These are phyloP conservation scores for Ophioderma brevispina DNA, from an alignment of 35 echinoderm and acorn worm genomes.

Conservation along the genomic window DNA sequence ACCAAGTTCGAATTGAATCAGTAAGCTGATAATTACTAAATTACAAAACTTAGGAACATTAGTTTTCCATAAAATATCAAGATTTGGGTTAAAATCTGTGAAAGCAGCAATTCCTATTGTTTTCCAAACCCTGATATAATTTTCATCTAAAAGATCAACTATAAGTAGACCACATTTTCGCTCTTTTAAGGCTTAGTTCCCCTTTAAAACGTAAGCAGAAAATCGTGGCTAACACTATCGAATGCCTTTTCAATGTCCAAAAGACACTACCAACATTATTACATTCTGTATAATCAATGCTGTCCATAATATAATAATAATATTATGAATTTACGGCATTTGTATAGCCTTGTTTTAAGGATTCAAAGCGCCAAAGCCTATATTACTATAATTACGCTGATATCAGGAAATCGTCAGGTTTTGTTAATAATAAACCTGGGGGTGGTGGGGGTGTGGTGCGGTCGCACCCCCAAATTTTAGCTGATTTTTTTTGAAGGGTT, in stretches of 20 bases:
- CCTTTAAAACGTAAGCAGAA: neutral
- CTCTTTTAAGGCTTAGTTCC: neutral
- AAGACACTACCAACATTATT: neutral
- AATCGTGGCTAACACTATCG: neutral
- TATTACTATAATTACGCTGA: too few species aligned
- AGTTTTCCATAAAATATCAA: neutral
- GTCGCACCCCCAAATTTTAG: too few species aligned
- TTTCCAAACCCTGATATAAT: neutral
- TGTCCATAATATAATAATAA: neutral
- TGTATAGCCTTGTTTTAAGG: too few species aligned
- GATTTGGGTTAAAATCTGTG: too few species aligned
- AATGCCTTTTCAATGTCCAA: neutral
- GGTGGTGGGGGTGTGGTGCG: too few species aligned
- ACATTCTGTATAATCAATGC: neutral
- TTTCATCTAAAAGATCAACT: conserved; percentile 5
- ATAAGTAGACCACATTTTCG: neutral
- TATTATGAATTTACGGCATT: neutral
- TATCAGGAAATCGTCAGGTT: too few species aligned
- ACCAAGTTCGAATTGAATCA: neutral
- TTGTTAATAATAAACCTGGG: too few species aligned
- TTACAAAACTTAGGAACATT: neutral
- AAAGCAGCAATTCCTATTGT: neutral
- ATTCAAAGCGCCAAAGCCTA: too few species aligned
- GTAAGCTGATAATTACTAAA: too few species aligned
- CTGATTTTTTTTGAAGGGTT: too few species aligned